phyloP scores from a whole-genome alignment of 2,888 invertebrate genomes.

The Dinocampus coccinellae region DNA sequence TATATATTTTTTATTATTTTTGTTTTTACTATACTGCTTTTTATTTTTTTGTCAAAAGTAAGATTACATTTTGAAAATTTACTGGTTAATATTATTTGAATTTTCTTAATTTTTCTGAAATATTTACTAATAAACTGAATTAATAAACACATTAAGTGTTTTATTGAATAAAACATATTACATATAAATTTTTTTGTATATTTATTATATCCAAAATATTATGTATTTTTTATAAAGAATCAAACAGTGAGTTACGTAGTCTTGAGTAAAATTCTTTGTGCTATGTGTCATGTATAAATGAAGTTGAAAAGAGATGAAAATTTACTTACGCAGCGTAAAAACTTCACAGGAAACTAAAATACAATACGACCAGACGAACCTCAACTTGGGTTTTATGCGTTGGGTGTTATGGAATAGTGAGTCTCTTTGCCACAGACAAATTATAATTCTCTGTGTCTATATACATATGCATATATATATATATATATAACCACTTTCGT shows the following conservation, averaged over 20 bases:
- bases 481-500: slow-evolving; percentile 36
- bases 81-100: no score
- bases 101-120: no score
- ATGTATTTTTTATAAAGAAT: neutral
- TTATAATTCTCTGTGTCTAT: slow-evolving; percentile 52
- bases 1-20: neutral
- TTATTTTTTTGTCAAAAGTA: no score
- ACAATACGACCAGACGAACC: slow-evolving; percentile 31
- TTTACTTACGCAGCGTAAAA: neutral
- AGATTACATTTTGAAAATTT: no score
- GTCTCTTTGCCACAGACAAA: slow-evolving; percentile 58
- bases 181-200: neutral
- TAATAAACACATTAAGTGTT: no score
- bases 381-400: slow-evolving; percentile 51
- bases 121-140: no score
- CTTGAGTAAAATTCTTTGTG: neutral
- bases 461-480: neutral
- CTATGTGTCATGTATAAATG: neutral
- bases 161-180: no score
- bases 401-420: slow-evolving; percentile 48
- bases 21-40: no score
- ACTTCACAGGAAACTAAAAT: neutral
- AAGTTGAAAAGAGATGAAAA: neutral
- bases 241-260: neutral
- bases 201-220: neutral